These are phyloP conservation scores for Drosophila recens DNA, from an alignment of 2,888 invertebrate genomes.

Conservation along the genomic window DNA sequence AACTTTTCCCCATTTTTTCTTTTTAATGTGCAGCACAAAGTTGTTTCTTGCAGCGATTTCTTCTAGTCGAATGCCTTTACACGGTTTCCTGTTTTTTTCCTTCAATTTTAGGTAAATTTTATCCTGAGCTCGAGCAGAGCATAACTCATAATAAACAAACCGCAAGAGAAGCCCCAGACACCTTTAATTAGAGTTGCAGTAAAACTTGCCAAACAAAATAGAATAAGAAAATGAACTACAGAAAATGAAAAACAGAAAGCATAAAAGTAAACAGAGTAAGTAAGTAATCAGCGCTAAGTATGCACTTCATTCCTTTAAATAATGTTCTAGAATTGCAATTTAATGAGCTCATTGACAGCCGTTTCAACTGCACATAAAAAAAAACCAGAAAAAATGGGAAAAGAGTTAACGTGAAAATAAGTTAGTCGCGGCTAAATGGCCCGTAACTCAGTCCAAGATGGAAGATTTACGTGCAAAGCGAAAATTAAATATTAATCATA, in stretches of 20 bases:
- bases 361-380: conserved; percentile 17
- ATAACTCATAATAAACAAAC: conserved; percentile 41
- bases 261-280: conserved; percentile 33
- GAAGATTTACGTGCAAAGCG: conserved; percentile 45
- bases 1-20: conserved; percentile 12
- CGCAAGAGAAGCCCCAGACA: conserved; percentile 49
- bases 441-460: conserved; percentile 53
- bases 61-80: conserved; percentile 30
- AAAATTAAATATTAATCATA: conserved; percentile 62
- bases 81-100: conserved; percentile 19
- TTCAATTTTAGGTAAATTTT: conserved; percentile 42
- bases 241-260: conserved; percentile 10
- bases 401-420: conserved; percentile 27
- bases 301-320: conserved; percentile 57
- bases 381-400: neutral
- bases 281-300: conserved; percentile 55
- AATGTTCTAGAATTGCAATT: conserved; percentile 68
- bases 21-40: conserved; percentile 13
- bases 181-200: conserved; percentile 66
- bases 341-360: conserved; percentile 78
- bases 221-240: conserved; percentile 1
- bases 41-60: conserved; percentile 25
- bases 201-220: conserved; percentile 26
- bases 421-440: conserved; percentile 59
- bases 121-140: conserved; percentile 8